Conservation (phyloP, 64 coral and sea anemone species). For the Dendrophyllia cribrosa region DNA sequence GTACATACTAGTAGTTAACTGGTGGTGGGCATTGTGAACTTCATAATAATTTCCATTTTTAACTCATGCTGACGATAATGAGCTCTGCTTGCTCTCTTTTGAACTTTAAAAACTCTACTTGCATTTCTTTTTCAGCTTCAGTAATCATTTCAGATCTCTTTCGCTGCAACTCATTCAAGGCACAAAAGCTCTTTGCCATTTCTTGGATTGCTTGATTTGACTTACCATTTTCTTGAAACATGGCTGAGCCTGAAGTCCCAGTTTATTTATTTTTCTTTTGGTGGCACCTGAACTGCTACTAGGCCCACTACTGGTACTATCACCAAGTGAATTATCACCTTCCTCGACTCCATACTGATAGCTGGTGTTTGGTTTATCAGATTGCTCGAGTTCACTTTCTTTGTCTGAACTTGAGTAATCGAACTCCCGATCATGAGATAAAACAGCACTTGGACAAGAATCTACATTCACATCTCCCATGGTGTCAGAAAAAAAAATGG, state of each 20-base stretch:
- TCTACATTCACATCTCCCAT: constrained; percentile 22
- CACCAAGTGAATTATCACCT: constrained; percentile 26
- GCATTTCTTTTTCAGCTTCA: constrained; percentile 41
- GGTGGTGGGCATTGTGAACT: no score
- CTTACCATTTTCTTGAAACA: constrained; percentile 36
- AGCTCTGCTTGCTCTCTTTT: constrained; percentile 59
- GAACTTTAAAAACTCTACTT: constrained; percentile 42
- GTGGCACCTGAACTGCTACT: constrained; percentile 9
- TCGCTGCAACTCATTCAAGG: constrained; percentile 23
- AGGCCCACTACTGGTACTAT: not conserved
- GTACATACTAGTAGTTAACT: no score
- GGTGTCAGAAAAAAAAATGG: constrained; percentile 64
- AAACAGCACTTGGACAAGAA: constrained; percentile 47
- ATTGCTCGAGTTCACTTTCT: not conserved
- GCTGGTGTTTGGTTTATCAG: constrained; percentile 37
- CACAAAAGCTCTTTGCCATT: constrained; percentile 57
- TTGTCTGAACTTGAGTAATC: constrained; percentile 38
- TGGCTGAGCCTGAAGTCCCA: constrained; percentile 23
- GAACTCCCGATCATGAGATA: not conserved
- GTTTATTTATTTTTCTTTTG: constrained; percentile 45
- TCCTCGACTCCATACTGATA: constrained; percentile 8
- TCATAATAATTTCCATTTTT: no score
- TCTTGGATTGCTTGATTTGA: constrained; percentile 48
- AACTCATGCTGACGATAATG: constrained; percentile 45
- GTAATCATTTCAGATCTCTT: constrained; percentile 24